These are phyloP conservation scores for Muscicapa comitata DNA, from an alignment of 2,797 vertebrate species.

Conservation along the genomic window DNA sequence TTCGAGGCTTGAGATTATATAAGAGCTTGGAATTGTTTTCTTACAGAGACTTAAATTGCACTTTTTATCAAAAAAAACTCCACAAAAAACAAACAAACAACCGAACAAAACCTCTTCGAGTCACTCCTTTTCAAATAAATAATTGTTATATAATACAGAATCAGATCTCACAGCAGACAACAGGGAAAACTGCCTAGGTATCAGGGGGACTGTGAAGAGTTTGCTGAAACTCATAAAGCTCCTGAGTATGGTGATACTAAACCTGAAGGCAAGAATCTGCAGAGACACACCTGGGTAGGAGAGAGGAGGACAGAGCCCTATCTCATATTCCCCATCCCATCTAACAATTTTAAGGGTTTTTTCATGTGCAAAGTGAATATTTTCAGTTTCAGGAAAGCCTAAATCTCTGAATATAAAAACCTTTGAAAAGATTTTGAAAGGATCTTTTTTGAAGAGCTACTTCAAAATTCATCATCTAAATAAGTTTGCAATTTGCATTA, in stretches of 20 bases:
- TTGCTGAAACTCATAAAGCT: background rate
- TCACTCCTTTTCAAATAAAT: background rate
- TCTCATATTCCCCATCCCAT: background rate
- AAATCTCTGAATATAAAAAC: background rate
- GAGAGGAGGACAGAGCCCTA: background rate
- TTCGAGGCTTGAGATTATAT: background rate
- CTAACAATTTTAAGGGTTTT: background rate
- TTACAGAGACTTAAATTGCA: background rate
- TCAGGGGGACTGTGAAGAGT: background rate
- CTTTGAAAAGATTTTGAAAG: background rate
- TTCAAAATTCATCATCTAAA: background rate
- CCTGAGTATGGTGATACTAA: background rate
- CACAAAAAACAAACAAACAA: no score
- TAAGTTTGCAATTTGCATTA: background rate
- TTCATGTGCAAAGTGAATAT: background rate
- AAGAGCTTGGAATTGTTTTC: background rate
- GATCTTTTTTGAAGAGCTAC: background rate
- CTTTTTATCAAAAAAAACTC: background rate
- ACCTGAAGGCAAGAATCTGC: background rate
- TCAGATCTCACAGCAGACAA: background rate
- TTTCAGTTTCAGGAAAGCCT: background rate
- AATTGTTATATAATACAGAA: background rate
- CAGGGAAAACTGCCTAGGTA: background rate
- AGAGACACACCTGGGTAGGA: background rate
- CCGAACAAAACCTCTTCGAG: background rate